Percentiles rank a stretch among this genome's conserved stretches.
Conservation (phyloP, 2,888 invertebrate species). For the Pollenia griseotomentosa region DNA sequence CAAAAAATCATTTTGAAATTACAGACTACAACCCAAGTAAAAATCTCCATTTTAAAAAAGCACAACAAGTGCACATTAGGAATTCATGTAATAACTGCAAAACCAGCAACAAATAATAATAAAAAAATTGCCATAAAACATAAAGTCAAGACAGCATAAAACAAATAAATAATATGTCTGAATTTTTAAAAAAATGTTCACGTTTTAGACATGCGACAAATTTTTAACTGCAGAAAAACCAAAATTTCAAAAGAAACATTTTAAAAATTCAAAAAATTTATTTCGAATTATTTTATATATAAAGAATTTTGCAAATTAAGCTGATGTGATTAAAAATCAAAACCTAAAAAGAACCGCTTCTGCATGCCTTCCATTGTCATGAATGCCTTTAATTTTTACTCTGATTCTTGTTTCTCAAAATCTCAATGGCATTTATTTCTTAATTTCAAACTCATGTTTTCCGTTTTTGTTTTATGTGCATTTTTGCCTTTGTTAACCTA, state of each 20-base stretch:
- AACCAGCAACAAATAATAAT: slow-evolving; percentile 16
- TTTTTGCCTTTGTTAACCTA: slow-evolving; percentile 55
- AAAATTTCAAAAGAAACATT: too few species aligned
- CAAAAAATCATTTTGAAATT: slow-evolving; percentile 8
- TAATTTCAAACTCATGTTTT: background rate
- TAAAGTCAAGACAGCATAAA: slow-evolving; percentile 41
- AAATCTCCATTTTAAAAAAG: slow-evolving; percentile 1
- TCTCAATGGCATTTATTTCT: background rate
- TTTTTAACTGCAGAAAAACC: slow-evolving; percentile 21
- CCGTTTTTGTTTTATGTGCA: background rate
- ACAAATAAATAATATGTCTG: background rate
- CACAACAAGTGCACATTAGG: slow-evolving; percentile 61
- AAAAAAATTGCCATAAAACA: slow-evolving; percentile 27
- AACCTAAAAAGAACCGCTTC: too few species aligned
- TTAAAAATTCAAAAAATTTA: too few species aligned
- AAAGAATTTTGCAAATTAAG: too few species aligned
- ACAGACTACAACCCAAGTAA: slow-evolving; percentile 15
- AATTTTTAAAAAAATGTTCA: slow-evolving; percentile 38
- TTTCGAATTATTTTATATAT: too few species aligned
- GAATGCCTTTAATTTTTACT: too few species aligned
- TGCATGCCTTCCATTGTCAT: too few species aligned
- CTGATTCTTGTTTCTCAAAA: too few species aligned
- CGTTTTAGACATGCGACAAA: slow-evolving; percentile 64
- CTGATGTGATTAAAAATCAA: too few species aligned
- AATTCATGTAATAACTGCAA: slow-evolving; percentile 53